These are phyloP conservation scores for Phalangium opilio DNA, from an alignment of 2,888 invertebrate species.

Conservation along the genomic window DNA sequence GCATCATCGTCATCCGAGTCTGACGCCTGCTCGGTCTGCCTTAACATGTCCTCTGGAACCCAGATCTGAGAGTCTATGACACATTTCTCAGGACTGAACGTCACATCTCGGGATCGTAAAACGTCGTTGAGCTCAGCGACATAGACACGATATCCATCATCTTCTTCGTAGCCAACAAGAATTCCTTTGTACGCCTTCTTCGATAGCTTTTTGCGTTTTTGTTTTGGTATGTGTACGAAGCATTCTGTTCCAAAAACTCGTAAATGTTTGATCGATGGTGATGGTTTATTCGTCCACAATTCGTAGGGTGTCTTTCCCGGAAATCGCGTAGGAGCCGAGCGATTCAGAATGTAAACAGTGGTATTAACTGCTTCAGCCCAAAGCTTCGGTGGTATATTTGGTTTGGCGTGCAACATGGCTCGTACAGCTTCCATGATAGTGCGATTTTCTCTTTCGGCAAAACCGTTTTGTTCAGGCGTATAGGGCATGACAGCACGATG, in stretches of 20 bases:
- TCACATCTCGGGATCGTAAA: too few relatives aligned
- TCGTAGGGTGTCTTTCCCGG: constrained; percentile 17
- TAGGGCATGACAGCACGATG: constrained; percentile 12
- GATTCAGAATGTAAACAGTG: constrained; percentile 21
- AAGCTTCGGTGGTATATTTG: too few relatives aligned
- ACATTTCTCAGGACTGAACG: too few relatives aligned
- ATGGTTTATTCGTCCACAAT: constrained; percentile 7
- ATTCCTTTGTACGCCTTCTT: constrained; percentile 3
- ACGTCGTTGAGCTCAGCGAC: background rate
- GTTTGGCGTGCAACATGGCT: too few relatives aligned
- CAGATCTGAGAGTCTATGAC: too few relatives aligned
- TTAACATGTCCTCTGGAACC: too few relatives aligned
- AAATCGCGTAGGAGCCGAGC: constrained; percentile 7
- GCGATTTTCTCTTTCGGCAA: too few relatives aligned
- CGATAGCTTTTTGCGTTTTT: constrained; percentile 6
- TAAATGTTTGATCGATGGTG: constrained; percentile 14
- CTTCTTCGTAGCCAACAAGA: constrained; percentile 8
- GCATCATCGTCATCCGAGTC: too few relatives aligned
- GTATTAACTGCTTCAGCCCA: constrained; percentile 11
- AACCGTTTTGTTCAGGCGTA: too few relatives aligned
- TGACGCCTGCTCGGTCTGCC: too few relatives aligned
- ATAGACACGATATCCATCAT: constrained; percentile 5
- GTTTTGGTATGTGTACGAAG: constrained; percentile 8
- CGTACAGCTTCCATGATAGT: too few relatives aligned
- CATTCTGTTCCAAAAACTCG: constrained; percentile 15